Base-by-base conservation (phyloP, 1,140 invertebrate genomes). In the Melitaea cinxia region DNA sequence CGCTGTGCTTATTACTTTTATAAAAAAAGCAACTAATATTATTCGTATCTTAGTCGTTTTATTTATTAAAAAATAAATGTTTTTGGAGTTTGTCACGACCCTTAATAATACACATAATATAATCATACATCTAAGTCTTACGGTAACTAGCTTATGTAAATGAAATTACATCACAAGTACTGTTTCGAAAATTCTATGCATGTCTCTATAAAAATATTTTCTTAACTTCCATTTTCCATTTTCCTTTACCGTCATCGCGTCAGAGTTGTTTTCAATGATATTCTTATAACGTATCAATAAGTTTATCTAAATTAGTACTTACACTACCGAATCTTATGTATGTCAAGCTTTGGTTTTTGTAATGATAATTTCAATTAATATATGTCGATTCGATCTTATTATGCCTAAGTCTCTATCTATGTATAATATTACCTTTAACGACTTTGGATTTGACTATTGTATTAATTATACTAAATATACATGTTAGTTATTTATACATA, bases 1-100 rank as follows among this genome's bases (percentile, higher is more conserved):
- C 63, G 63, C 63, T 53, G 55, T 65, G 63, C 63, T 65, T 58
- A 39, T 61, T 35, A 50, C 49, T 52, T n/a, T 24, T 62, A 45
- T 45, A 24, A 45, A 3, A 24, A 47, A 57, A 52, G 62, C 62
- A 53, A 65, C 17, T 26, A 37, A 9, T 37, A 37, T 42, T 65
- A 42, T 39, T 47, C 15, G 7, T 55, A 60, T 50, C 4, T 21
- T 47, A 42, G n/a, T 50, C 30, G 28, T 19, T 2, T 14, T 33
- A 10, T 33, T 37, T 19, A 19, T 23, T 23, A 47, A 47, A 47
- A 47, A 3, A 6, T 23, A 47, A 24, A 47, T 12, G 17, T 23
- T 9, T 23, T 47, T 21, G 17, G 42, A 12, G 42, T 23, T 47
- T 23, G 9, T 47, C 4, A 17, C 4, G 42, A 21, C 15, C 21